These are phyloP conservation scores for Neria commutata DNA, from an alignment of 2,888 invertebrate genomes.

Conservation along the genomic window DNA sequence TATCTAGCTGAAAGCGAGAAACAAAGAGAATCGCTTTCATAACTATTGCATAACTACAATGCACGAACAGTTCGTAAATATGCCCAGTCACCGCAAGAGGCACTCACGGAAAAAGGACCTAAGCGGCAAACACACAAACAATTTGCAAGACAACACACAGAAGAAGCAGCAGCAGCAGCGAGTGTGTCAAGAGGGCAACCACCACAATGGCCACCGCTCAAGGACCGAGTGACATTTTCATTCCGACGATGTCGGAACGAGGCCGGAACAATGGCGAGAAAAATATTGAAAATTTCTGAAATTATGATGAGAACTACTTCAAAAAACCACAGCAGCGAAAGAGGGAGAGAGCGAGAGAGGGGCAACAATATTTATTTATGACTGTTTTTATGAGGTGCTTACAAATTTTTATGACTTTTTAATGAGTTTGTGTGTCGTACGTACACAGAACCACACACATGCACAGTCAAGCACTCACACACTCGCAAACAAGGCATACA, in stretches of 20 bases:
- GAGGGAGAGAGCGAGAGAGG: conserved; percentile 41
- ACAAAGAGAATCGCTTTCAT: conserved; percentile 25
- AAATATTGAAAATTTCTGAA: conserved; percentile 45
- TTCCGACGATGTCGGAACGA: background rate
- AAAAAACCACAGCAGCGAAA: conserved; percentile 33
- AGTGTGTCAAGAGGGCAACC: conserved; percentile 43
- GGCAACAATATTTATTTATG: conserved; percentile 58
- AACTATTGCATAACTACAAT: conserved; percentile 41
- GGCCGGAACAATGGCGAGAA: conserved; percentile 33
- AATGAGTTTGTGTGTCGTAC: conserved; percentile 46
- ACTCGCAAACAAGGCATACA: conserved; percentile 16
- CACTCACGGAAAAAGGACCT: conserved; percentile 26
- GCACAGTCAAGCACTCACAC: background rate
- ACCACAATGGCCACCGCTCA: conserved; percentile 48
- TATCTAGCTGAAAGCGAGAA: too few relatives aligned
- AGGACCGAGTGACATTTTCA: conserved; percentile 31
- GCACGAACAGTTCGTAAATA: conserved; percentile 34
- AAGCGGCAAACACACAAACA: conserved; percentile 27
- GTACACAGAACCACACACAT: conserved; percentile 8
- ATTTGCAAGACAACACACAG: background rate
- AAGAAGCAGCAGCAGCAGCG: conserved; percentile 9
- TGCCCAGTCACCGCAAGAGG: conserved; percentile 25
- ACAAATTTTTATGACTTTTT: conserved; percentile 63
- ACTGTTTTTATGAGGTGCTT: conserved; percentile 63
- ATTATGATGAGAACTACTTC: conserved; percentile 42